phyloP scores from a whole-genome alignment of 2,888 invertebrate species.

The Cephonodes hylas region DNA sequence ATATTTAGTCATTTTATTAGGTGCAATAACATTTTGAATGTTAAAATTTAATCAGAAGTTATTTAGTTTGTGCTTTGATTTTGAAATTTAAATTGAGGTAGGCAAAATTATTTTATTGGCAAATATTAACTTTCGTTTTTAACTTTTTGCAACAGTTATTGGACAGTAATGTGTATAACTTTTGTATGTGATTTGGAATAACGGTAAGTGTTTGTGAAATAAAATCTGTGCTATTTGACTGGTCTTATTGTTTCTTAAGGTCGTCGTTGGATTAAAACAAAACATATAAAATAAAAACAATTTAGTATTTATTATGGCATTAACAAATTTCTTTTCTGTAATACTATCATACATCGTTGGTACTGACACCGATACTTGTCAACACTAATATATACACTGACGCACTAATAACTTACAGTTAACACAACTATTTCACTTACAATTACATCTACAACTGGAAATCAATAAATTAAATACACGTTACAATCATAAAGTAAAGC shows the following conservation, averaged over 20 bases:
- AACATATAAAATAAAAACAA: constrained; percentile 75
- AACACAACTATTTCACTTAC: constrained; percentile 62
- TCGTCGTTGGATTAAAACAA: constrained; percentile 34
- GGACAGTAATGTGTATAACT: not conserved
- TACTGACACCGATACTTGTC: constrained; percentile 71
- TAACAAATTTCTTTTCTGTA: constrained; percentile 69
- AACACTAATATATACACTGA: constrained; percentile 71
- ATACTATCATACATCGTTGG: constrained; percentile 76
- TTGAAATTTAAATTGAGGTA: not conserved
- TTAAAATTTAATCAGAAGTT: not conserved
- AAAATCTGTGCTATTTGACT: constrained; percentile 14
- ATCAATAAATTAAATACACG: constrained; percentile 72
- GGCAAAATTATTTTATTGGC: not conserved
- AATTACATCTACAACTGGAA: constrained; percentile 52
- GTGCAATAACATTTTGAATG: not conserved
- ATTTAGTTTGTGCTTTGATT: too few species aligned
- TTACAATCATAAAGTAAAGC: constrained; percentile 41
- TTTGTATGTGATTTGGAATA: not conserved
- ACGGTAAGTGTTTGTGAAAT: not conserved
- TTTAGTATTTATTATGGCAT: constrained; percentile 75
- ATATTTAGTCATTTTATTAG: constrained; percentile 5
- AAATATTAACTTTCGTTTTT: not conserved
- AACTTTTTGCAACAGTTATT: not conserved
- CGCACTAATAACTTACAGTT: constrained; percentile 59
- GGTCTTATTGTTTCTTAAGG: constrained; percentile 16